A percentile compares a stretch with the other conserved stretches of the same genome.
Evolutionary conservation across 1,140 invertebrate genomes (phyloP).

Genomic region (Chironomus striatipennis): DNA sequence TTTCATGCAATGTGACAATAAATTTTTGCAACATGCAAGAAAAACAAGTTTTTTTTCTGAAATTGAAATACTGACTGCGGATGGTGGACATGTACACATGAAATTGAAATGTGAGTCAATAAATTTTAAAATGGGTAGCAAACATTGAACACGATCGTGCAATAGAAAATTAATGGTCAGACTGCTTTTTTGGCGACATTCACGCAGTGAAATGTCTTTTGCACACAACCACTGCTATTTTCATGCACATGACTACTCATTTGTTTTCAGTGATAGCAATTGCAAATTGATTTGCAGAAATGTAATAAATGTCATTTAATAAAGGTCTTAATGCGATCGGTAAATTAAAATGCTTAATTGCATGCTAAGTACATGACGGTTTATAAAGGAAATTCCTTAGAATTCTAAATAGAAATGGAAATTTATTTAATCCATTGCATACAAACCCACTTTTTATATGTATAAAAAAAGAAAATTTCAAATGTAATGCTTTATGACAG

Average conservation of each 20-base stretch:
- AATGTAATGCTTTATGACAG: too few species aligned
- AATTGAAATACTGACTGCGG: background rate
- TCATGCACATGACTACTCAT: background rate
- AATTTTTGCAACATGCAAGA: slow-evolving; percentile 17
- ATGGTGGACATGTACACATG: background rate
- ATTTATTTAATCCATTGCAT: too few species aligned
- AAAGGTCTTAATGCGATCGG: too few species aligned
- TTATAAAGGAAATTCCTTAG: too few species aligned
- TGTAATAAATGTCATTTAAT: too few species aligned
- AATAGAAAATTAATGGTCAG: slow-evolving; percentile 19
- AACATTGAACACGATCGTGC: background rate
- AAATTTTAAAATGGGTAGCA: slow-evolving; percentile 20
- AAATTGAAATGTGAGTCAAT: slow-evolving; percentile 20
- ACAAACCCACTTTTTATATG: too few species aligned
- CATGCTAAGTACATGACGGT: too few species aligned
- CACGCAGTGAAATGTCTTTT: background rate
- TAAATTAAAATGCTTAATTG: too few species aligned
- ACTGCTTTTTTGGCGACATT: background rate
- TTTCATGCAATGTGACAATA: slow-evolving; percentile 15
- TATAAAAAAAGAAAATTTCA: too few species aligned
- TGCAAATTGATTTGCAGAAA: background rate
- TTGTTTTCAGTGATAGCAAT: background rate
- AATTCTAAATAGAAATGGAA: too few species aligned
- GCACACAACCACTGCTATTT: background rate
- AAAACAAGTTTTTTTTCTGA: slow-evolving; percentile 15